Evolutionary conservation across 2,113 vertebrate species (phyloP), one percentile per base, ranked within the genome.

Genomic region (Heterochromis multidens): DNA sequence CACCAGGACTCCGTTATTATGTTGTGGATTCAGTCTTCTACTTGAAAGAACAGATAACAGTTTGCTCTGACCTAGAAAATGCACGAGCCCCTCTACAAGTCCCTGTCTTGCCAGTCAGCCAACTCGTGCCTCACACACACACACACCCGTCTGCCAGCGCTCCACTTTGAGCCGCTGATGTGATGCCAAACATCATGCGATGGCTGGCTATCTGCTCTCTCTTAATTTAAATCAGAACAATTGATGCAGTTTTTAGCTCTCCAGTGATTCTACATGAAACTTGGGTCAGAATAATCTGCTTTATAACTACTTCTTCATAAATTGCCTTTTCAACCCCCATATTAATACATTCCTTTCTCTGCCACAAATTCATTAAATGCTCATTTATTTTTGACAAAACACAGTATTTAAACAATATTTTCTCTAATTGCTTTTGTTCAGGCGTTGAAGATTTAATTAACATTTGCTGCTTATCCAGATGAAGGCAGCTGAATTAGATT

Each of bases 191-290:
- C 61, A 83, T 58, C 81, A 81, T 77, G 72, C 31, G 2, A 82
- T 82, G 54, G 62, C 78, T 90, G 80, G 76, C 84, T 80, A 65
- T 84, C 82, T 74, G 27, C 54, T 63, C 67, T 58, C 40, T 60
- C 60, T 77, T 92, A 77, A 84, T 88, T 87, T 88, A 56, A 84
- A 91, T 82, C 88, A 63, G 35, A 92, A 85, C 83, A 93, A 90
- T 81, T 88, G 81, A 67, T 77, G 7, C 29, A 4, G 59, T 58
- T 89, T 89, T 86, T 61, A 62, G 63, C 59, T 88, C 87, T 88
- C 52, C 23, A 58, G 80, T 88, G 80, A 88, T 88, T 91, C 79
- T 85, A 74, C 74, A 87, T 87, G 82, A 93, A 90, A 93, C 83
- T 40, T 82, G 33, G 89, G 63, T 27, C 88, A 93, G 54, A 60